Evolutionary conservation across 1,140 invertebrate genomes (phyloP).

Genomic region (Cyclargus thomasi): DNA sequence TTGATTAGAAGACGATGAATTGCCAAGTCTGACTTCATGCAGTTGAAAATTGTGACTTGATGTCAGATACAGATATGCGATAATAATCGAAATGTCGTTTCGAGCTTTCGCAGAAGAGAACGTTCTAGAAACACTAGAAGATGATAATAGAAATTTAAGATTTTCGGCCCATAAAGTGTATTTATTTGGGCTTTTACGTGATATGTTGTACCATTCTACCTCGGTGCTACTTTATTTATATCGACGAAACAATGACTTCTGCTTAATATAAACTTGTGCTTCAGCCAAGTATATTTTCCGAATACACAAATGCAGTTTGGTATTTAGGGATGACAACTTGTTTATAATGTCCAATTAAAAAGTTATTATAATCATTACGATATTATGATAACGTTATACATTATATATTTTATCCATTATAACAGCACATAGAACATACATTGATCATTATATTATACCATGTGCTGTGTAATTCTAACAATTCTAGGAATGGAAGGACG

Average conservation of each 20-base stretch:
- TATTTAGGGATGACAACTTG: background rate
- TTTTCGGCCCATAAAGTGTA: background rate
- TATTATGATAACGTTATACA: background rate
- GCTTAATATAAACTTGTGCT: slow-evolving; percentile 8
- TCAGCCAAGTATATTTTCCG: slow-evolving; percentile 5
- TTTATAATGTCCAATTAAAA: background rate
- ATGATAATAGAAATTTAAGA: background rate
- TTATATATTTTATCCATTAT: too few relatives aligned
- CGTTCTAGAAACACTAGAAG: background rate
- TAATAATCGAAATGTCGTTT: too few relatives aligned
- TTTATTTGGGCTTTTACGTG: background rate
- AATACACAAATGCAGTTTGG: background rate
- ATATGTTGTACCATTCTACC: background rate
- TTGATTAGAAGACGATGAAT: background rate
- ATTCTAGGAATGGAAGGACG: background rate
- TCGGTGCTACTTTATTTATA: slow-evolving; percentile 5
- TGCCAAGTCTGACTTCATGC: background rate
- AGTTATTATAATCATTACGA: background rate
- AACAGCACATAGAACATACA: too few relatives aligned
- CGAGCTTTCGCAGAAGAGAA: too few relatives aligned
- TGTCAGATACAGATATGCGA: too few relatives aligned
- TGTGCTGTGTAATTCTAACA: background rate
- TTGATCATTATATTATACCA: too few relatives aligned
- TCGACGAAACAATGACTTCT: slow-evolving; percentile 8
- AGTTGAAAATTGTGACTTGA: background rate